Percentiles rank a stretch among this genome's conserved stretches.
These are phyloP conservation scores for Actinemys pallida DNA, from an alignment of 2,113 vertebrate genomes.

Conservation along the genomic window DNA sequence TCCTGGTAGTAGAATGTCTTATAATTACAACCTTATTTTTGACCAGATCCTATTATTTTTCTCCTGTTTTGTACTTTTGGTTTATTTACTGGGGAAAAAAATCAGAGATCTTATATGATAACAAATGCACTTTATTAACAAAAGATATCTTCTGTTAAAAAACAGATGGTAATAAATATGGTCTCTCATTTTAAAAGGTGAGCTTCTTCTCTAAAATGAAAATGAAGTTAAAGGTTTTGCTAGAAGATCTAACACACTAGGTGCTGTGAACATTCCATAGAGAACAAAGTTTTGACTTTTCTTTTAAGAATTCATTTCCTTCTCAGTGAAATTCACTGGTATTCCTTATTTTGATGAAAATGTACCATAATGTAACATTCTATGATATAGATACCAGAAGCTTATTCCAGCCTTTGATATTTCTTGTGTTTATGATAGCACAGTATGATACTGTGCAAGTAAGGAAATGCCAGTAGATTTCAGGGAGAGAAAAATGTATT, in stretches of 20 bases:
- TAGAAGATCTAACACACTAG: background rate
- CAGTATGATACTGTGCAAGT: background rate
- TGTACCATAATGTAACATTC: background rate
- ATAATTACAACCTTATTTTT: slow-evolving; percentile 48
- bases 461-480: background rate
- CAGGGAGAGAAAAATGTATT: background rate
- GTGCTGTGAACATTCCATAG: background rate
- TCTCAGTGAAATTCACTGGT: background rate
- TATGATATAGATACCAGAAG: background rate
- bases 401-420: background rate
- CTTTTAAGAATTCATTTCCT: background rate
- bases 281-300: background rate
- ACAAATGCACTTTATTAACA: background rate
- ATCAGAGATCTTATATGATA: background rate
- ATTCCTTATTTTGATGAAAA: background rate
- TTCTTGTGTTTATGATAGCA: background rate
- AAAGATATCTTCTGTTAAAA: background rate
- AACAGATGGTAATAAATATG: background rate
- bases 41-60: slow-evolving; percentile 3
- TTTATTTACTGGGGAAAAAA: slow-evolving; percentile 33
- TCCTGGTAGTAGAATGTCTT: background rate
- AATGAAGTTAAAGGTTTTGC: background rate
- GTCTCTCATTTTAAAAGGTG: background rate
- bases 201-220: background rate
- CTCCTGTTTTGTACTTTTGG: slow-evolving; percentile 1